Conservation (phyloP, 2,888 invertebrate species). For the Drosophila infuscata region DNA sequence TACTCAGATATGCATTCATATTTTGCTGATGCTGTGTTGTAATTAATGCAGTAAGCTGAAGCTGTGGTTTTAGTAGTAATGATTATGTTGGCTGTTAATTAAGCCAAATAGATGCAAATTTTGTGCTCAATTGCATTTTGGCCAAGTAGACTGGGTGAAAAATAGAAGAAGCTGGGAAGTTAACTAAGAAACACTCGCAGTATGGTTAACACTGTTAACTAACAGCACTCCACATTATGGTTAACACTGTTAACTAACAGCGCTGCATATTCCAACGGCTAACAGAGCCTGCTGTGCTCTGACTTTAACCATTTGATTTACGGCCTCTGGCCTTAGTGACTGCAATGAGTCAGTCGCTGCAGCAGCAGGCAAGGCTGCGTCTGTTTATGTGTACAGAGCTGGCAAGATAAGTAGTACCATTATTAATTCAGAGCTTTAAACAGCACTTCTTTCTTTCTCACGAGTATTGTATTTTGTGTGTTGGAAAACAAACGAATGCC, state of each 20-base stretch:
- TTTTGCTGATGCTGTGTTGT: not conserved
- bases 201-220: conserved; percentile 7
- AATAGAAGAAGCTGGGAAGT: not conserved
- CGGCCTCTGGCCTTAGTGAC: conserved; percentile 17
- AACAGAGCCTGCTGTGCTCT: conserved; percentile 6
- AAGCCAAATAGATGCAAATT: conserved; percentile 48
- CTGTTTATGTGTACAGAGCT: not conserved
- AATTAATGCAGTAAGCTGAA: conserved; percentile 18
- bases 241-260: conserved; percentile 43
- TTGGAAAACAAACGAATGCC: not conserved
- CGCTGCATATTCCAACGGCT: not conserved
- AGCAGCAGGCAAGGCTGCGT: conserved; percentile 3
- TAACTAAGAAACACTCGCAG: not conserved
- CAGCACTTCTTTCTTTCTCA: not conserved
- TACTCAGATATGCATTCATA: not conserved
- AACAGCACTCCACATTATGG: not conserved
- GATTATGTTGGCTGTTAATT: conserved; percentile 12
- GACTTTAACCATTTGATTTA: conserved; percentile 34
- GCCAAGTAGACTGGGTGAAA: conserved; percentile 6
- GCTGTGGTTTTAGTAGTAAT: not conserved
- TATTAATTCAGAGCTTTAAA: not conserved
- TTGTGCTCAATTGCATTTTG: conserved; percentile 33
- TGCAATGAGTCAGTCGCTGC: conserved; percentile 27
- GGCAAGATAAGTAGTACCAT: not conserved
- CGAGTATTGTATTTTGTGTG: not conserved